Base-by-base conservation (phyloP, 1,140 invertebrate genomes). In the Megalonaias nervosa region DNA sequence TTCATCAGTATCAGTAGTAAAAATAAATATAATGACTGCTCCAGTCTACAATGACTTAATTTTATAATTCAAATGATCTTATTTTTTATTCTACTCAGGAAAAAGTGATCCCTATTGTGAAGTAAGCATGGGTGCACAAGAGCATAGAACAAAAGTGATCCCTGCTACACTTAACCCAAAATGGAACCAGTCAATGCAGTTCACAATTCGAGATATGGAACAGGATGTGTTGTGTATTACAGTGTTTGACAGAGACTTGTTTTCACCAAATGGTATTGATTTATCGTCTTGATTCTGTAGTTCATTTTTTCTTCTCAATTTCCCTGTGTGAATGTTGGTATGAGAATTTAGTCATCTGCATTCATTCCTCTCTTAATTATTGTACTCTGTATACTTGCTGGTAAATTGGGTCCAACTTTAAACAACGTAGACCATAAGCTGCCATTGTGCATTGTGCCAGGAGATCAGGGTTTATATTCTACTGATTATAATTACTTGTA, bases 101-200 rank as follows among this genome's bases (percentile, higher is more conserved):
- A 92, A 93, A 83, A 92, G 91, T 84, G 94, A 95, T 86, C 93
- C 94, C 48, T 96, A 95, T 87, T 95, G 95, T 90, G 95, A 95
- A 92, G 94, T 96, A 2, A 94, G 93, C 74, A 93, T 96, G 92
- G 95, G 95, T 3, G 93, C 93, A 15, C 95, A 95, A 90, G 94
- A 94, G 86, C 94, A 95, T 82, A 92, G 93, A 84, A 96, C 95
- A 0, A 92, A 92, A 77, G 93, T 95, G 2, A 91, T 94, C 4
- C 91, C 92, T 48, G 93, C 91, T 38, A 92, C 91, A 62, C 87
- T 92, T 67, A 94, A 94, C 89, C 94, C 95, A 21, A 91, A 94
- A 75, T 96, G 95, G 95, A 95, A 96, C 89, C 92, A 93, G 19
- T 94, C 94, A n/a, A 96, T 96, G 95, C 95, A 96, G 90, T 96